Conservation (phyloP, 2,113 vertebrate genomes). For the Spilogale gracilis region DNA sequence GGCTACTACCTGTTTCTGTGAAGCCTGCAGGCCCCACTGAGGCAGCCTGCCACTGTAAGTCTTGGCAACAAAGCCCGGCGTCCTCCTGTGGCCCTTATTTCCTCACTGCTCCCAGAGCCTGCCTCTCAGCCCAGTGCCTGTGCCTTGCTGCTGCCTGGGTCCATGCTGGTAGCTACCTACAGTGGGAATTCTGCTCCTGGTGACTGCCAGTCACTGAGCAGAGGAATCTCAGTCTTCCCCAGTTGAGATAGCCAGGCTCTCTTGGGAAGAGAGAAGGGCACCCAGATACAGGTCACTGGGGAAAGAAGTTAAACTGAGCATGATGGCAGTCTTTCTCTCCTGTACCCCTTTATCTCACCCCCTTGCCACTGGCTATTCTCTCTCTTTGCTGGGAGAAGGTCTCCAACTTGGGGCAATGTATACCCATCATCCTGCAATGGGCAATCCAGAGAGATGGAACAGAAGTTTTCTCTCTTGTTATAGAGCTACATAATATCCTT, state of each 20-base stretch:
- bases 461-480: neutral
- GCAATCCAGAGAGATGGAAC: neutral
- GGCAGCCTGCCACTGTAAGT: neutral
- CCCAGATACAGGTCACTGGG: neutral
- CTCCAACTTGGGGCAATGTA: neutral
- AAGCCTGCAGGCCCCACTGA: neutral
- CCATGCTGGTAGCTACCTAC: neutral
- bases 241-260: neutral
- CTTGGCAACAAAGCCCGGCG: neutral
- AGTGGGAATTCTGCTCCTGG: neutral
- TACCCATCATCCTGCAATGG: neutral
- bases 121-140: neutral
- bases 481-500: neutral
- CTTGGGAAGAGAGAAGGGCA: neutral
- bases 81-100: neutral
- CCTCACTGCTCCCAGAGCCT: neutral
- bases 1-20: neutral
- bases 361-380: neutral
- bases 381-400: neutral
- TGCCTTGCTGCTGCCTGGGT: neutral
- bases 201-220: neutral
- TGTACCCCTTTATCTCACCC: neutral
- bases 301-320: neutral
- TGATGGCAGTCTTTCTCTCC: neutral
- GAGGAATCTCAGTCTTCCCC: neutral